Conservation (phyloP, 1,140 invertebrate genomes). For the Phthorimaea operculella region DNA sequence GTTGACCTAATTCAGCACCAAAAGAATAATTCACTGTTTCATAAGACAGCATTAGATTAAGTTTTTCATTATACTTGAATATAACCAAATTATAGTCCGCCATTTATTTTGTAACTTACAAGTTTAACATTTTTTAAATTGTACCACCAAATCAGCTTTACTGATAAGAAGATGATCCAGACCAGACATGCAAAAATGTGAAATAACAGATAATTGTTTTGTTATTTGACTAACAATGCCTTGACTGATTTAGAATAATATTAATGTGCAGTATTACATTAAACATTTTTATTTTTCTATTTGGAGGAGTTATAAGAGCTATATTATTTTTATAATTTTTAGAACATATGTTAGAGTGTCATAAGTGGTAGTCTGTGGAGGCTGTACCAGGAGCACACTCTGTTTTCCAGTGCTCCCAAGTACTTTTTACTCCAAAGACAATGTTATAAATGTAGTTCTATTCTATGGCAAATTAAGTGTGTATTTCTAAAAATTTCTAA, state of each 20-base stretch:
- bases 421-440: constrained; percentile 48
- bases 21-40: neutral
- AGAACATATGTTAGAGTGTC: constrained; percentile 36
- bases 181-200: constrained; percentile 27
- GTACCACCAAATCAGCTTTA: constrained; percentile 43
- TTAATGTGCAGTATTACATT: constrained; percentile 62
- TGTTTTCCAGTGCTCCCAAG: constrained; percentile 39
- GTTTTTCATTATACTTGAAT: constrained; percentile 24
- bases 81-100: constrained; percentile 39
- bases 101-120: constrained; percentile 44
- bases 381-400: constrained; percentile 34
- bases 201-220: constrained; percentile 36
- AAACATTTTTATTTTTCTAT: constrained; percentile 56
- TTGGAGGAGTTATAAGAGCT: constrained; percentile 47
- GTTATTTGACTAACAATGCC: constrained; percentile 46
- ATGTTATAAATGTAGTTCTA: constrained; percentile 25
- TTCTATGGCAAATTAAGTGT: constrained; percentile 25
- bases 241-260: constrained; percentile 62
- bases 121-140: constrained; percentile 18
- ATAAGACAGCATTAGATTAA: neutral
- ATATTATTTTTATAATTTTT: constrained; percentile 61
- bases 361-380: constrained; percentile 28
- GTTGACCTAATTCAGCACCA: neutral
- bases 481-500: constrained; percentile 38
- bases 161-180: constrained; percentile 30